Percentiles rank a stretch among this genome's conserved stretches.
phyloP scores from a whole-genome alignment of 2,113 vertebrate species.

The Stercorarius parasiticus region DNA sequence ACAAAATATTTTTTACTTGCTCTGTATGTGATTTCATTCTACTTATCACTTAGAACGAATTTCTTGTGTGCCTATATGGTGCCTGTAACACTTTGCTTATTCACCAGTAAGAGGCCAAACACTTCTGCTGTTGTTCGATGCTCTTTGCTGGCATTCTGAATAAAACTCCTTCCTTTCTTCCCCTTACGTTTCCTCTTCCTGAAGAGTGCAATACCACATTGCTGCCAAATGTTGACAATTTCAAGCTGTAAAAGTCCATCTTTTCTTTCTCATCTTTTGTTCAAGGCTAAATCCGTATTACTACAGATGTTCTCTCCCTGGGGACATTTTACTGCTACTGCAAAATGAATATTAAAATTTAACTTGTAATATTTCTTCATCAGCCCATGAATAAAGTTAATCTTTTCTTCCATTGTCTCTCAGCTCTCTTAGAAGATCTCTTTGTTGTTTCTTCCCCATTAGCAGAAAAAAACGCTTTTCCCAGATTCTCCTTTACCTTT shows the following conservation, averaged over 20 bases:
- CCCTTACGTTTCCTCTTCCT: not conserved
- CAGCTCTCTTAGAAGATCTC: not conserved
- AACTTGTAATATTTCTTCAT: not conserved
- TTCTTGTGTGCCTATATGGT: not conserved
- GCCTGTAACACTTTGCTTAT: not conserved
- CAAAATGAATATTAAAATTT: not conserved
- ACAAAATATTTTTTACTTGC: not conserved
- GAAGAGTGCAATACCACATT: not conserved
- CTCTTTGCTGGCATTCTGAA: not conserved
- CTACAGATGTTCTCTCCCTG: not conserved
- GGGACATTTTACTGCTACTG: not conserved
- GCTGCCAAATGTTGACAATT: not conserved
- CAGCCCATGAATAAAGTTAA: not conserved
- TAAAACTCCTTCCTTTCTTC: not conserved
- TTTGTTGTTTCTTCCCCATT: not conserved
- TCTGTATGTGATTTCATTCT: not conserved
- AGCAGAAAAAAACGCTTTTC: not conserved
- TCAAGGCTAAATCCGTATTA: not conserved
- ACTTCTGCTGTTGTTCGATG: not conserved
- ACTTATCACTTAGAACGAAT: not conserved
- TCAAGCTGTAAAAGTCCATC: not conserved
- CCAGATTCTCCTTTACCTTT: not conserved
- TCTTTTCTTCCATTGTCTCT: not conserved
- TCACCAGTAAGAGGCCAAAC: not conserved
- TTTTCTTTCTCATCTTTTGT: not conserved